These are phyloP conservation scores for Anolis carolinensis DNA, from an alignment of 2,113 vertebrate genomes.

Conservation along the genomic window DNA sequence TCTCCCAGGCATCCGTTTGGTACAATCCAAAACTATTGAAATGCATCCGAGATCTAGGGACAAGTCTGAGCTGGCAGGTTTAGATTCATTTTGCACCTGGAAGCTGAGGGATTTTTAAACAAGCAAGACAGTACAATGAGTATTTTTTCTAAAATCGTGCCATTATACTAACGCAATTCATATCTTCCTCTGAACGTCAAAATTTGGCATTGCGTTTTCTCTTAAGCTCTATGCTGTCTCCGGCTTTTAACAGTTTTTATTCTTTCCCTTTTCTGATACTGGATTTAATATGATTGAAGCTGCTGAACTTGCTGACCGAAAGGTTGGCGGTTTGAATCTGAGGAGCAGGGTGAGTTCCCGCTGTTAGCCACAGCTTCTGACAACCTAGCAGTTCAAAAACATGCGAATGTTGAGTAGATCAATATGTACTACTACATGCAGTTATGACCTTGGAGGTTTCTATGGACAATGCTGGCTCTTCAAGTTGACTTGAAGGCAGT, in stretches of 20 bases:
- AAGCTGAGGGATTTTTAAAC: background rate
- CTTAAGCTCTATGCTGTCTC: background rate
- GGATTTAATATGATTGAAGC: background rate
- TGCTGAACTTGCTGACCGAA: too few relatives aligned
- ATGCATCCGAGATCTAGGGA: background rate
- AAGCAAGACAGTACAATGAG: rapidly evolving
- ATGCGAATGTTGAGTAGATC: too few relatives aligned
- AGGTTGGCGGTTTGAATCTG: too few relatives aligned
- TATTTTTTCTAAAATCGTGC: background rate
- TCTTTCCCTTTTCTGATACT: background rate
- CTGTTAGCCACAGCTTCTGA: too few relatives aligned
- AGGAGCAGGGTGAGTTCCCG: too few relatives aligned
- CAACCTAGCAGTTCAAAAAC: too few relatives aligned
- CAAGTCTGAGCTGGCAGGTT: background rate
- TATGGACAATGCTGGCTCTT: too few relatives aligned
- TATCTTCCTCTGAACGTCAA: rapidly evolving
- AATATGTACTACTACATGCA: too few relatives aligned
- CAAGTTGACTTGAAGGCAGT: too few relatives aligned
- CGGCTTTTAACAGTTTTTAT: slow-evolving; percentile 25
- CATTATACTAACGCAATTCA: rapidly evolving
- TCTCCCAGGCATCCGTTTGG: background rate
- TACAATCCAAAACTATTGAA: rapidly evolving
- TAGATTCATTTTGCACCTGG: background rate
- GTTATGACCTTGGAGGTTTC: too few relatives aligned
- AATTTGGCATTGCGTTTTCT: rapidly evolving